Evolutionary conservation across 1,140 invertebrate genomes (phyloP).

Genomic region (Ceratosolen solmsi): DNA sequence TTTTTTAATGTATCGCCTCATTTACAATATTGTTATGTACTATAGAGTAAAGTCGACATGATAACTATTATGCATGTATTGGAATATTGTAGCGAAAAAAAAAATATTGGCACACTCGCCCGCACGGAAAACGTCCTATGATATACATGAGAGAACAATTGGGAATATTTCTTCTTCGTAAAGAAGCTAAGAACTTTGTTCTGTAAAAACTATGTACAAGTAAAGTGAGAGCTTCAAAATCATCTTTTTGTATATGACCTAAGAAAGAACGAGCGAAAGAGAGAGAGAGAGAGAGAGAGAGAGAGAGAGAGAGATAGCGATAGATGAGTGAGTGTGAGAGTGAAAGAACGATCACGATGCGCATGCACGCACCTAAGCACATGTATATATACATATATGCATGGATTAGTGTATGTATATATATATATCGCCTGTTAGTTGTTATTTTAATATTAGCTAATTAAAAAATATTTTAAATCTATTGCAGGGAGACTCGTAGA

Average conservation of each 20-base stretch:
- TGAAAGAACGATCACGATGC: background rate
- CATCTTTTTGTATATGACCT: constrained; percentile 21
- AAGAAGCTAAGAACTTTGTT: background rate
- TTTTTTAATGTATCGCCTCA: constrained; percentile 17
- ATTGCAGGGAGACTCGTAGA: background rate
- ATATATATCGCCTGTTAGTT: constrained; percentile 35
- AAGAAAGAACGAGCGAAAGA: background rate
- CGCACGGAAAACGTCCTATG: constrained; percentile 25
- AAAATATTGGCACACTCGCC: constrained; percentile 8
- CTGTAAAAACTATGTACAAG: constrained; percentile 20
- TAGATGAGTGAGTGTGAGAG: no score
- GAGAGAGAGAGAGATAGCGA: background rate
- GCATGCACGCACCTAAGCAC: background rate
- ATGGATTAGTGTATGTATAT: no score
- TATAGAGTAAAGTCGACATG: background rate
- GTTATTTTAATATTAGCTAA: constrained; percentile 50
- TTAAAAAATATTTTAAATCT: constrained; percentile 37
- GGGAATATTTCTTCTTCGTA: constrained; percentile 12
- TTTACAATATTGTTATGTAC: constrained; percentile 31
- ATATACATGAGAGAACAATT: background rate
- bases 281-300: background rate
- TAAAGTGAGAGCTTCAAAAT: constrained; percentile 17
- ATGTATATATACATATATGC: background rate
- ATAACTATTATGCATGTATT: background rate
- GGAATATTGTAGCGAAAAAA: constrained; percentile 5